phyloP scores from a whole-genome alignment of 1,140 invertebrate genomes.

The Gonioctena quinquepunctata region DNA sequence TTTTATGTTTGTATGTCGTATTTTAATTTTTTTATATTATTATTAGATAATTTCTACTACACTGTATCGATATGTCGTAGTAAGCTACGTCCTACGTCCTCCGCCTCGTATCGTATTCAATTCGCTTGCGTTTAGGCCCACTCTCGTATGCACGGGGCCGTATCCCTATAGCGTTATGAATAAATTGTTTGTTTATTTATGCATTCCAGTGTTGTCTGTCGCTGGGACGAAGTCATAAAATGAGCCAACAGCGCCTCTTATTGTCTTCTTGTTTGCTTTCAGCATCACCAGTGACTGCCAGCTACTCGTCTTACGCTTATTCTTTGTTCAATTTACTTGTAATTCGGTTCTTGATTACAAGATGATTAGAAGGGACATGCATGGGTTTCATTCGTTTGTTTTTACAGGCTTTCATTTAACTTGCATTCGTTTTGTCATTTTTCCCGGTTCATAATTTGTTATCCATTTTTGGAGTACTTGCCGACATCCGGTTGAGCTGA shows the following conservation, averaged over 20 bases:
- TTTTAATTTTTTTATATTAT: no score
- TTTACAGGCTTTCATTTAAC: no score
- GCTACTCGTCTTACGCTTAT: neutral
- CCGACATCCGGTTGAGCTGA: no score
- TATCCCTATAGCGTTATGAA: constrained; percentile 3
- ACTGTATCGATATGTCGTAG: neutral
- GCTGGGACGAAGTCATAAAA: neutral
- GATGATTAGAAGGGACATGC: no score
- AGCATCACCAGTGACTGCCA: neutral
- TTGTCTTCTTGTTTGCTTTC: neutral
- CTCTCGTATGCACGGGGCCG: constrained; percentile 6
- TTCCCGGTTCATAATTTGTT: no score
- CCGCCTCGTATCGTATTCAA: constrained; percentile 11
- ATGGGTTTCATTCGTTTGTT: no score
- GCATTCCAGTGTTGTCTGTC: constrained; percentile 7
- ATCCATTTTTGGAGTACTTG: no score
- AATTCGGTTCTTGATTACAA: no score
- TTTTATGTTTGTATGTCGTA: no score
- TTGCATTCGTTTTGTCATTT: no score
- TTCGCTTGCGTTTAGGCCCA: constrained; percentile 10
- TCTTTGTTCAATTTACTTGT: no score
- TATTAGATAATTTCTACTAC: no score
- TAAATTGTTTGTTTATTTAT: constrained; percentile 14
- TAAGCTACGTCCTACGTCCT: neutral
- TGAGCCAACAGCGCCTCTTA: neutral